Evolutionary conservation across 2,113 vertebrate genomes (phyloP).

Genomic region (Petromus typicus): DNA sequence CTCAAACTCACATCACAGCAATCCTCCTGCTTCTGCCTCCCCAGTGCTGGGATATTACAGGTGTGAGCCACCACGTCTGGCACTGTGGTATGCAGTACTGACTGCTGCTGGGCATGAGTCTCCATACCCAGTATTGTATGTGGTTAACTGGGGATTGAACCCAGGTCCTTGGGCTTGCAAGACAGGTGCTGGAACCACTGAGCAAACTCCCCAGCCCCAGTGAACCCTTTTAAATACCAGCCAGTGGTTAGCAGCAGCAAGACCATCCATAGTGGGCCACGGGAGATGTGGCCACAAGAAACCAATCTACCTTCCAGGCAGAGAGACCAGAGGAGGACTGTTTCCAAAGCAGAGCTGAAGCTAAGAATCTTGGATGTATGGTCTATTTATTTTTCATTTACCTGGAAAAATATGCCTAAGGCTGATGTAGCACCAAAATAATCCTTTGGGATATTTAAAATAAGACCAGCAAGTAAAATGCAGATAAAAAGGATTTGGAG

Average conservation of each 20-base stretch:
- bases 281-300: neutral
- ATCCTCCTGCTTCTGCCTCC: too few relatives aligned
- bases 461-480: neutral
- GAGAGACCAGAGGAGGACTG: neutral
- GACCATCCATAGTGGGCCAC: too few relatives aligned
- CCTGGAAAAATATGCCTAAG: neutral
- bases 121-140: too few relatives aligned
- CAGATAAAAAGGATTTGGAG: neutral
- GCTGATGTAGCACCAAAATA: neutral
- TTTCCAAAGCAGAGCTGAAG: neutral
- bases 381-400: neutral
- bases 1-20: too few relatives aligned
- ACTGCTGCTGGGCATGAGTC: too few relatives aligned
- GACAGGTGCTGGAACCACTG: too few relatives aligned
- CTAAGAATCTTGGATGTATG: neutral
- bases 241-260: neutral
- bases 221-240: neutral
- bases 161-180: too few relatives aligned
- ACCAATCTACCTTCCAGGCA: neutral
- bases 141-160: too few relatives aligned
- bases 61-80: too few relatives aligned
- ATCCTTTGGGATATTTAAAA: neutral
- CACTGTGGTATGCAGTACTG: too few relatives aligned
- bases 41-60: too few relatives aligned
- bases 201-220: too few relatives aligned